Base-by-base conservation (phyloP, 2,113 vertebrate species). In the Peromyscus maniculatus region DNA sequence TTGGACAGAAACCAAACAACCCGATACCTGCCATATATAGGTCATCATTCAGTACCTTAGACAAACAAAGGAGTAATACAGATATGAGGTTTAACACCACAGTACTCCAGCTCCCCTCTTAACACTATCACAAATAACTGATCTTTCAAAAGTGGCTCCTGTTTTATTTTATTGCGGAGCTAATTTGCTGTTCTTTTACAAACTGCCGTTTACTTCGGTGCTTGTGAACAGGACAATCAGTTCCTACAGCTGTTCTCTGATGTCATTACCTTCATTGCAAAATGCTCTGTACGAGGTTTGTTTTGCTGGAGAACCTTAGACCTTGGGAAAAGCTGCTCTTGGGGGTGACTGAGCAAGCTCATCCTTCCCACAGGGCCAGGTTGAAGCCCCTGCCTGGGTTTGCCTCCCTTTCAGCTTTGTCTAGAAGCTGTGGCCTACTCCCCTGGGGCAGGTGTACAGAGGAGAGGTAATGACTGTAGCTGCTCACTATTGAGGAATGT, bases 21-120 rank as follows among this genome's bases (percentile, higher is more conserved):
- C 10, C 9, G 5, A 7, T 4, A 24, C 22, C 49, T 36, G 15
- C 5, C 2, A 3, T 0, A 0, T 0, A 4, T 0, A 9, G 57
- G 52, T 2, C 12, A 24, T 74, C 33, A 22, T 19, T 28, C 16
- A 19, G 33, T 28, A 22, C 33, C 36, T 24, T 5, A 59, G 59
- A 21, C 2, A n/a, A 22, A 62, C 11, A 55, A 36, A 39, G 75
- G 11, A 59, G 16, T 21, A 16, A 55, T 57, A 49, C 43, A 39
- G 36, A 24, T 0, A 5, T 0, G 11, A 11, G 1, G 71, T 26
- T 55, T 82, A 15, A 21, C 59, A 55, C 39, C 7, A 0, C 2
- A 13, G 0, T 17, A 8, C 39, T 24, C n/a, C 8, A 24, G 13
- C 4, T 43, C 39, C 72, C 71, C 26, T 67, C 43, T 67, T 11